Percentiles rank a stretch among this genome's conserved stretches.
Evolutionary conservation across 2,888 invertebrate genomes (phyloP).

Genomic region (Ormia ochracea): DNA sequence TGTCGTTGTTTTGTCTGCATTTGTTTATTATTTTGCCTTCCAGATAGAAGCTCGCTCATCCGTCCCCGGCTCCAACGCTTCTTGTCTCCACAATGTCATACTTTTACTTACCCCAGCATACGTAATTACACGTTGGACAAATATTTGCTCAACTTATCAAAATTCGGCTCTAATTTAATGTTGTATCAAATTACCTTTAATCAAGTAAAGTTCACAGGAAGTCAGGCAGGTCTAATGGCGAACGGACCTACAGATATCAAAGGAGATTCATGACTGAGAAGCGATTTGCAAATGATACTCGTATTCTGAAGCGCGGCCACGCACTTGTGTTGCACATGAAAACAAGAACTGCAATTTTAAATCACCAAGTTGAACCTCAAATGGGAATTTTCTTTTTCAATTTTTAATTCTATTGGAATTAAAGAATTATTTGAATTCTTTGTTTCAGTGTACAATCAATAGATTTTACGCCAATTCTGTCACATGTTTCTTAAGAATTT

Average conservation of each 20-base stretch:
- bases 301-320: background rate
- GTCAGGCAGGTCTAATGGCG: background rate
- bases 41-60: background rate
- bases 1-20: background rate
- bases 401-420: too few species aligned
- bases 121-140: constrained; percentile 57
- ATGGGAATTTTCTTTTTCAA: too few species aligned
- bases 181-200: constrained; percentile 55
- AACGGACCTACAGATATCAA: background rate
- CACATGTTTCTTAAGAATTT: too few species aligned
- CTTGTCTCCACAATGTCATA: background rate
- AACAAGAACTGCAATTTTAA: too few species aligned
- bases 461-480: too few species aligned
- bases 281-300: constrained; percentile 12
- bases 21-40: constrained; percentile 40
- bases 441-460: too few species aligned
- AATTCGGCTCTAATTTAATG: constrained; percentile 34
- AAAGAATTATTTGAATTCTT: too few species aligned
- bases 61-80: background rate
- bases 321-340: background rate
- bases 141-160: constrained; percentile 57
- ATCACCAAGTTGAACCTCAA: too few species aligned
- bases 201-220: constrained; percentile 34
- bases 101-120: too few species aligned
- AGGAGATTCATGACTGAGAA: background rate